These are phyloP conservation scores for Trypoxylus dichotomus DNA, from an alignment of 1,140 invertebrate species.

Conservation along the genomic window DNA sequence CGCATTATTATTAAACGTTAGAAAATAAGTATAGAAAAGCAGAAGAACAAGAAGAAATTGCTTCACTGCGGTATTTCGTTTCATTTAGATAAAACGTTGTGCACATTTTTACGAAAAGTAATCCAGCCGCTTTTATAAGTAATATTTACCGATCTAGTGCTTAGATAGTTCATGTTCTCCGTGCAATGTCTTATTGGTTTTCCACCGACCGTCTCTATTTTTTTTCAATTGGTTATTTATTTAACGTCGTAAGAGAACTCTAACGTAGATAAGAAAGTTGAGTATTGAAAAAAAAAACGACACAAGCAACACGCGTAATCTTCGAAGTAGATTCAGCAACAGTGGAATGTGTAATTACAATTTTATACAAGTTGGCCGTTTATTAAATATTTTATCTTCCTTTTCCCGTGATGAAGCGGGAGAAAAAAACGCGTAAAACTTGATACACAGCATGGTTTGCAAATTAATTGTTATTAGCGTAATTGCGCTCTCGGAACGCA, in stretches of 20 bases:
- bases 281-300: not conserved
- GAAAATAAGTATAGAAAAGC: constrained; percentile 26
- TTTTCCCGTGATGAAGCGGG: not conserved
- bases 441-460: constrained; percentile 15
- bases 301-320: constrained; percentile 9
- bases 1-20: constrained; percentile 32
- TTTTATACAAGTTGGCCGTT: constrained; percentile 21
- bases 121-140: constrained; percentile 32
- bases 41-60: constrained; percentile 20
- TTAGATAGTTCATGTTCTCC: constrained; percentile 30
- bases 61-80: constrained; percentile 35
- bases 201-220: constrained; percentile 6
- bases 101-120: constrained; percentile 33
- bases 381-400: constrained; percentile 25
- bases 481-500: constrained; percentile 12
- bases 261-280: not conserved
- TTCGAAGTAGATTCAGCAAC: constrained; percentile 16
- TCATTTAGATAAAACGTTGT: constrained; percentile 37
- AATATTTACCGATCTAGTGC: constrained; percentile 37
- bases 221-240: constrained; percentile 18
- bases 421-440: constrained; percentile 13
- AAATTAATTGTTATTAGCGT: constrained; percentile 23
- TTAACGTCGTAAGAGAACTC: constrained; percentile 21
- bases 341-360: constrained; percentile 25
- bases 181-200: constrained; percentile 23